These are phyloP conservation scores for Takifugu bimaculatus DNA, from an alignment of 2,113 vertebrate species.

Conservation along the genomic window DNA sequence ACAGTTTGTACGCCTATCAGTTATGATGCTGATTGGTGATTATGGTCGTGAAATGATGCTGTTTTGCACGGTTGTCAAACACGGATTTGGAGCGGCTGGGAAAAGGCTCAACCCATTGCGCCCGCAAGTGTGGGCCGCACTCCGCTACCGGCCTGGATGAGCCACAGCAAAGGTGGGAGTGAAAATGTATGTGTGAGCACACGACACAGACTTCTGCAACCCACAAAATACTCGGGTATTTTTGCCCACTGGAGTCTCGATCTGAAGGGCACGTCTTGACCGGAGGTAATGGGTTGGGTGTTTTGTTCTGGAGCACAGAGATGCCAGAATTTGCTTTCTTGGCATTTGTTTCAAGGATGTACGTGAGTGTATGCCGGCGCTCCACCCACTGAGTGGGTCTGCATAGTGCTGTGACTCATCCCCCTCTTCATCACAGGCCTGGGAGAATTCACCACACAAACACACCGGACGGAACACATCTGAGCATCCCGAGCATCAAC, in stretches of 20 bases:
- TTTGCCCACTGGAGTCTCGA: neutral
- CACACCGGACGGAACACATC: constrained; percentile 60
- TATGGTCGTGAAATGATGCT: constrained; percentile 1
- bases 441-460: constrained; percentile 70
- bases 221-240: constrained; percentile 11
- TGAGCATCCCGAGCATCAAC: constrained; percentile 37
- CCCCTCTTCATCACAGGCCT: constrained; percentile 67
- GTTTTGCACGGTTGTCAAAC: constrained; percentile 14
- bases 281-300: neutral
- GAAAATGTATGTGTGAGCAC: constrained; percentile 60
- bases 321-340: constrained; percentile 30
- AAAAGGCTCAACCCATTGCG: constrained; percentile 39
- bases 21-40: constrained; percentile 2
- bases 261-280: constrained; percentile 1
- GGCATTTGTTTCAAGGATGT: constrained; percentile 47
- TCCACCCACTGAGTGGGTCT: constrained; percentile 74
- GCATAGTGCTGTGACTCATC: constrained; percentile 72
- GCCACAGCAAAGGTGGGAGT: constrained; percentile 65
- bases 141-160: constrained; percentile 54
- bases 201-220: constrained; percentile 48
- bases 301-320: neutral
- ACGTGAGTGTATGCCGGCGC: constrained; percentile 55
- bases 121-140: constrained; percentile 57
- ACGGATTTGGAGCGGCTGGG: constrained; percentile 36
- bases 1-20: constrained; percentile 10